Conservation (phyloP, 2,888 invertebrate genomes). For the Heliconius hortense region DNA sequence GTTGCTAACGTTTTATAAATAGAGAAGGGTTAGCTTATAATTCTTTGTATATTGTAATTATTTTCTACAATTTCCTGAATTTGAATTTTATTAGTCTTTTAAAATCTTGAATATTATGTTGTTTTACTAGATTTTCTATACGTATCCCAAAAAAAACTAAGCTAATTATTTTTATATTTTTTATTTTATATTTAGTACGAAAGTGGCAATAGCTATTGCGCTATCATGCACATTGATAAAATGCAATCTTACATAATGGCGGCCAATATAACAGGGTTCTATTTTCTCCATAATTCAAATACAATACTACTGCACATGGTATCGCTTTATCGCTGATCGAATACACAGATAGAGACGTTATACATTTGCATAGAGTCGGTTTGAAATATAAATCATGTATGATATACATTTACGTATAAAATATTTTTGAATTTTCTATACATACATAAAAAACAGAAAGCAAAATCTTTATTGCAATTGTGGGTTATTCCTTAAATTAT, state of each 20-base stretch:
- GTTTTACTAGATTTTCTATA: no score
- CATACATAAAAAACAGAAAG: neutral
- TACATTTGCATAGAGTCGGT: conserved; percentile 18
- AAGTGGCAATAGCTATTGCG: neutral
- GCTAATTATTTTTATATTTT: neutral
- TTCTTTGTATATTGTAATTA: no score
- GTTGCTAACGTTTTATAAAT: no score
- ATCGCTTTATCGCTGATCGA: conserved; percentile 23
- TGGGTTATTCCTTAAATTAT: no score
- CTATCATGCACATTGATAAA: neutral
- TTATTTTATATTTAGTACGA: neutral
- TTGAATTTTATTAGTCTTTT: no score
- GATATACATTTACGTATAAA: neutral
- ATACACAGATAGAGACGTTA: conserved; percentile 17
- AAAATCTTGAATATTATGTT: no score
- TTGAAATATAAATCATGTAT: conserved; percentile 22
- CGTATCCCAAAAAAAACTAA: no score
- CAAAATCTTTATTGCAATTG: neutral
- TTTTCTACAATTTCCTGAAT: no score
- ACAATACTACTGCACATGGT: conserved; percentile 11
- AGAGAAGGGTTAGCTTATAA: no score
- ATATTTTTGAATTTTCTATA: conserved; percentile 7
- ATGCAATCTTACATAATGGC: conserved; percentile 16
- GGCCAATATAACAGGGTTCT: conserved; percentile 6
- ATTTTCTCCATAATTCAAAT: conserved; percentile 18